Conservation (phyloP, 2,113 vertebrate species). For the Indri indri region DNA sequence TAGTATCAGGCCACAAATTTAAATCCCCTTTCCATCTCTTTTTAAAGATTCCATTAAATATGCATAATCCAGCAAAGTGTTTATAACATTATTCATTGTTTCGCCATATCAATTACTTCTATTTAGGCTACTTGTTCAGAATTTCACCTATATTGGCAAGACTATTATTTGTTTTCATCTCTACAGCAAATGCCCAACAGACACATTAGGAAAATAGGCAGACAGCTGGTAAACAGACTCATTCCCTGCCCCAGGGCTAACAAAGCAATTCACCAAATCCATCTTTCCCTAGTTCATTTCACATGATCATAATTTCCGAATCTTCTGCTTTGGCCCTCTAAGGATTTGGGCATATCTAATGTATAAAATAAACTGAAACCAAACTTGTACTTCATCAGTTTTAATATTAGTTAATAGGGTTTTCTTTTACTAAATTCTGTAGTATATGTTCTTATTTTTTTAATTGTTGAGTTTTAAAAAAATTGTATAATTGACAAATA, state of each 20-base stretch:
- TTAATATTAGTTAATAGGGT: background rate
- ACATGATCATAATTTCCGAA: conserved; percentile 37
- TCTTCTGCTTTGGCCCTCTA: background rate
- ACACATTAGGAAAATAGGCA: conserved; percentile 42
- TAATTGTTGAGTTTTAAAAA: background rate
- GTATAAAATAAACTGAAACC: background rate
- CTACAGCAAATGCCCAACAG: conserved; percentile 25
- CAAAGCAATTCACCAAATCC: conserved; percentile 35
- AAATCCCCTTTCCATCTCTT: background rate
- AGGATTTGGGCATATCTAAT: background rate
- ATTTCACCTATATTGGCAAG: conserved; percentile 41
- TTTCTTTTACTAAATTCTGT: conserved; percentile 20
- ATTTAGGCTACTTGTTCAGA: conserved; percentile 17
- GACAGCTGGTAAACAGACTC: conserved; percentile 57
- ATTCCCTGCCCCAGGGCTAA: conserved; percentile 36
- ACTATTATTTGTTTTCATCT: conserved; percentile 53
- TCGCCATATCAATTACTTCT: conserved; percentile 19
- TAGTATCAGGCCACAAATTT: conserved; percentile 4
- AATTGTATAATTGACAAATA: background rate
- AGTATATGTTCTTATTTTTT: background rate
- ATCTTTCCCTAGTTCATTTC: conserved; percentile 49
- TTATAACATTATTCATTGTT: background rate
- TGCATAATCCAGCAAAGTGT: background rate
- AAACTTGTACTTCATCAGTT: background rate
- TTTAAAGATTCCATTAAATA: conserved; percentile 45